These are phyloP conservation scores for Acomys russatus DNA, from an alignment of 2,797 vertebrate genomes.

Conservation along the genomic window DNA sequence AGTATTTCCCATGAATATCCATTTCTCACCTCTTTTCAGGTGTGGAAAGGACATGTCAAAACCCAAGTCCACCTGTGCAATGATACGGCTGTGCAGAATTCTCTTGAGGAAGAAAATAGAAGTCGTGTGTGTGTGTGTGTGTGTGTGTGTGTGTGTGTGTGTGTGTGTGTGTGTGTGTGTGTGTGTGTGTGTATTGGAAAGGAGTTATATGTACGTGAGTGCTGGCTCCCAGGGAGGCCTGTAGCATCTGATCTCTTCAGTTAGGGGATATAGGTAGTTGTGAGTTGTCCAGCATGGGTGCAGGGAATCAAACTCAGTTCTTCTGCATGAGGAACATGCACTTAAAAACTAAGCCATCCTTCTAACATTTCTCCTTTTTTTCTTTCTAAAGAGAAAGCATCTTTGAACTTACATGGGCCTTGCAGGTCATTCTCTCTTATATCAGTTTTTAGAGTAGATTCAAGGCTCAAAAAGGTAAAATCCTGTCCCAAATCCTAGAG, in stretches of 20 bases:
- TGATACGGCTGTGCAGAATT: background rate
- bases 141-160: background rate
- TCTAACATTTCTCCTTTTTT: too few species aligned
- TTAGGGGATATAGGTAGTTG: background rate
- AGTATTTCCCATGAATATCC: background rate
- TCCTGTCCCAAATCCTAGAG: background rate
- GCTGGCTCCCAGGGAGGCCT: background rate
- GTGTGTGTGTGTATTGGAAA: background rate
- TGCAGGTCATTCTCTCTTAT: background rate
- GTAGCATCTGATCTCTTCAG: background rate
- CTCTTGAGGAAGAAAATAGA: background rate
- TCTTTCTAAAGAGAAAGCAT: background rate
- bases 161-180: background rate
- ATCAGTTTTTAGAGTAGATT: background rate
- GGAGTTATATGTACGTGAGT: background rate
- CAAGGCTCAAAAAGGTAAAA: background rate
- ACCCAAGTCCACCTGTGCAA: background rate
- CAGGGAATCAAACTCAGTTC: background rate
- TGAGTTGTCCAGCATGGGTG: background rate
- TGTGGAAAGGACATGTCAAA: background rate
- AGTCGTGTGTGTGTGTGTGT: background rate
- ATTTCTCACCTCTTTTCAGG: background rate
- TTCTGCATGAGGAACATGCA: background rate
- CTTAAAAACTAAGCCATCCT: background rate
- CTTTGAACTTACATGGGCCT: background rate